Base-by-base conservation (phyloP, 92 coral and sea anemone genomes). In the Paragorgia papillata region DNA sequence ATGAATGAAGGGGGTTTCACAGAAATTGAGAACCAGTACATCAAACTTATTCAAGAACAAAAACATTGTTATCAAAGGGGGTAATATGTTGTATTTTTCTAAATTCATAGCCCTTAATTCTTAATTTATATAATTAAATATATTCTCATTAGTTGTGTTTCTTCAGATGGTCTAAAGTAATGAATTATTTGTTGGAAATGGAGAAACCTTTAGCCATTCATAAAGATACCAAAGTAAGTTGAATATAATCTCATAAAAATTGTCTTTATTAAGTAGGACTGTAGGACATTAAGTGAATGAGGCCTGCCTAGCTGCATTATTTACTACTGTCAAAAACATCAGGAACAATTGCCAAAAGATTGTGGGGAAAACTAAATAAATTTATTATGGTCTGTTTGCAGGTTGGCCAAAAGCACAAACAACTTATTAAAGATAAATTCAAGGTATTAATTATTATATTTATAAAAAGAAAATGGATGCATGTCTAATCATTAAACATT, bases 351-450 rank as follows among this genome's bases (percentile, higher is more conserved):
- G n/a, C n/a, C n/a, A n/a, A n/a, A n/a, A n/a, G n/a, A n/a, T n/a
- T n/a, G n/a, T n/a, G n/a, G n/a, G n/a, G n/a, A n/a, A n/a, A n/a
- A n/a, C n/a, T n/a, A n/a, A n/a, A n/a, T n/a, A n/a, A n/a, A n/a
- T n/a, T n/a, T 39, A n/a, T 1, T 35, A 1, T 39, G 19, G 19
- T 24, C 1, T 19, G 19, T 50, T 60, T 48, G n/a, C 9, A 95
- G 99, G 84, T 95, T 27, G 92, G 92, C 74, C 97, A 95, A 54
- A 95, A 95, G 39, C 99, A 95, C 28, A 81, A 96, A 32, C 99
- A 95, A 68, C 86, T 73, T 59, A 95, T 95, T 19, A 95, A 95
- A 60, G 99, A 95, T 79, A 95, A 91, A 62, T 95, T 95, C 73
- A 95, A 95, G 95, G 99, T 91, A 75, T 22, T 28, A 13, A 27